These are phyloP conservation scores for Dastarcus helophoroides DNA, from an alignment of 2,888 invertebrate genomes.

Conservation along the genomic window DNA sequence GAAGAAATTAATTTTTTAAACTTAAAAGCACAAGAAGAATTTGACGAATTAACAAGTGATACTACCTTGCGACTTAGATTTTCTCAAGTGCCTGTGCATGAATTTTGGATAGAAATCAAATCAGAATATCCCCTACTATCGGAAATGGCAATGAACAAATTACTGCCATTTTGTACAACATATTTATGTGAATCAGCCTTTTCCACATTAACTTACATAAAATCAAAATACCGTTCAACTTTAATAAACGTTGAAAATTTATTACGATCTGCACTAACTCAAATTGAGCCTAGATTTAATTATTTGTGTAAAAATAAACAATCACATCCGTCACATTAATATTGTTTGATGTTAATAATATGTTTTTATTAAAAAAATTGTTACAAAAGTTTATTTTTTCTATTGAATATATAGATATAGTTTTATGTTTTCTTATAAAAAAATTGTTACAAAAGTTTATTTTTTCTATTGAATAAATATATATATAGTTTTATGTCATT, in stretches of 20 bases:
- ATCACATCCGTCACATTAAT: constrained; percentile 6
- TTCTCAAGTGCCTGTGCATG: no score
- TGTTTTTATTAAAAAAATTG: constrained; percentile 6
- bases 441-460: constrained; percentile 5
- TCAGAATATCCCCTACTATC: no score
- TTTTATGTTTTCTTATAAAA: no score
- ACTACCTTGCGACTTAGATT: no score
- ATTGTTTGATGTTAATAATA: constrained; percentile 5
- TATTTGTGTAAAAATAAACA: constrained; percentile 6
- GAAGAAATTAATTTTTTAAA: no score
- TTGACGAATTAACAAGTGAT: no score
- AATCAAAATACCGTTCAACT: constrained; percentile 6
- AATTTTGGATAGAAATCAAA: no score
- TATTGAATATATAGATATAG: constrained; percentile 5
- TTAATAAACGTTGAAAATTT: constrained; percentile 6
- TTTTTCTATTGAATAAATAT: constrained; percentile 5
- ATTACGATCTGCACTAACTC: constrained; percentile 6
- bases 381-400: constrained; percentile 4
- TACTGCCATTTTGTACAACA: constrained; percentile 3
- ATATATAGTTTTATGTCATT: constrained; percentile 5
- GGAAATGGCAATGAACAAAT: no score
- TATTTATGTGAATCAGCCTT: constrained; percentile 5
- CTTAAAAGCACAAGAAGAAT: no score
- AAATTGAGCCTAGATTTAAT: constrained; percentile 6
- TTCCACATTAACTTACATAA: constrained; percentile 6